A percentile compares a stretch with the other conserved stretches of the same genome.
Evolutionary conservation across 2,113 vertebrate genomes (phyloP).

Genomic region (Regulus satrapa): DNA sequence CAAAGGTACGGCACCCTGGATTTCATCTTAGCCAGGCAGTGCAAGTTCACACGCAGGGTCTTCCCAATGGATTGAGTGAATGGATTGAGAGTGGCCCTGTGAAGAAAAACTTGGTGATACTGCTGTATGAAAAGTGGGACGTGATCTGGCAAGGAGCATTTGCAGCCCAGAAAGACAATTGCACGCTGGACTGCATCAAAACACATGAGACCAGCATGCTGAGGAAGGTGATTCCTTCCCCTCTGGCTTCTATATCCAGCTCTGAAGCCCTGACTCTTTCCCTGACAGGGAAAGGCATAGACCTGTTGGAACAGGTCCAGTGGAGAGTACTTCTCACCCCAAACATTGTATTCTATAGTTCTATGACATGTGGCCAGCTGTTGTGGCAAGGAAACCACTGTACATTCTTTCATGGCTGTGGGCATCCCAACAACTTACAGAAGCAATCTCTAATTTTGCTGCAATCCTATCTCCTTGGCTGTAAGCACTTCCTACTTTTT

Average conservation of each 20-base stretch:
- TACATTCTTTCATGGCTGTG: fast-evolving
- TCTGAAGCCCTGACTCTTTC: neutral
- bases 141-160: neutral
- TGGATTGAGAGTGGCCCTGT: neutral
- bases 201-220: fast-evolving
- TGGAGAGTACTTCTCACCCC: neutral
- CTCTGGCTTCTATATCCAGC: fast-evolving
- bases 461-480: neutral
- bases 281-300: neutral
- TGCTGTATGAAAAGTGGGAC: neutral
- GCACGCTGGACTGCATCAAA: neutral
- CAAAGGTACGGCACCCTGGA: neutral
- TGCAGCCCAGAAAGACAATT: neutral
- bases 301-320: neutral
- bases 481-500: neutral
- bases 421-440: neutral
- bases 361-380: neutral
- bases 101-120: fast-evolving
- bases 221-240: neutral
- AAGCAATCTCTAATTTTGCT: fast-evolving
- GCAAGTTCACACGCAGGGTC: fast-evolving
- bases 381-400: neutral
- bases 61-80: neutral
- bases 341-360: neutral
- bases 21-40: neutral